Evolutionary conservation across 2,113 vertebrate genomes (phyloP), one percentile per base, ranked within the genome.

Genomic region (Corythornis cristatus): DNA sequence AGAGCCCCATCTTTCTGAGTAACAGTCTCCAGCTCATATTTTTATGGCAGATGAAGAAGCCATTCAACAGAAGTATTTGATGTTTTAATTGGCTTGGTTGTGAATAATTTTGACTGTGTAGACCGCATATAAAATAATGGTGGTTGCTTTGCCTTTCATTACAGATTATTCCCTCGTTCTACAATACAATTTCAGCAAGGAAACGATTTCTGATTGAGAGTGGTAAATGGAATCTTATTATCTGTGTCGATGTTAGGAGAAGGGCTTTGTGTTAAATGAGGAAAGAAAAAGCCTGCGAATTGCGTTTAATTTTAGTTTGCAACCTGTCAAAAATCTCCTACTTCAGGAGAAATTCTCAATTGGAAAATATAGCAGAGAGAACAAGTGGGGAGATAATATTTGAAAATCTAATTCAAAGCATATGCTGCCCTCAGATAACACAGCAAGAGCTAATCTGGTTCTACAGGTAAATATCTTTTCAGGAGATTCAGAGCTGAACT

Each of bases 351-450:
- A 80, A 85, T 80, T 79, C 92, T 65, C 62, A 43, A 6, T 18
- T 50, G 76, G 74, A 73, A 82, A 83, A n/a, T 23, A 31, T 16
- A 68, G 76, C 79, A 73, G 74, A 79, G 57, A 16, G 62, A 65
- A 57, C 21, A 48, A 71, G 33, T 42, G 48, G 37, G 33, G 66
- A 87, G 85, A 78, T 76, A 88, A 85, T 66, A 68, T 83, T 94
- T 89, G 76, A 83, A 75, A 88, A 92, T 83, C 86, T 73, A 83
- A 93, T 94, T 92, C 86, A 64, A 88, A 56, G 88, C 75, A 74
- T 77, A 11, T 94, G 88, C 67, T 80, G 86, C 88, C 88, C 83
- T 94, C 75, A 64, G 92, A 94, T 94, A 94, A 80, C 75, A 8
- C 86, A 88, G 88, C 26, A 16, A 53, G 90, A 77, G 90, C 88